Evolutionary conservation across 2,797 vertebrate species (phyloP).

Genomic region (Capromys pilorides): DNA sequence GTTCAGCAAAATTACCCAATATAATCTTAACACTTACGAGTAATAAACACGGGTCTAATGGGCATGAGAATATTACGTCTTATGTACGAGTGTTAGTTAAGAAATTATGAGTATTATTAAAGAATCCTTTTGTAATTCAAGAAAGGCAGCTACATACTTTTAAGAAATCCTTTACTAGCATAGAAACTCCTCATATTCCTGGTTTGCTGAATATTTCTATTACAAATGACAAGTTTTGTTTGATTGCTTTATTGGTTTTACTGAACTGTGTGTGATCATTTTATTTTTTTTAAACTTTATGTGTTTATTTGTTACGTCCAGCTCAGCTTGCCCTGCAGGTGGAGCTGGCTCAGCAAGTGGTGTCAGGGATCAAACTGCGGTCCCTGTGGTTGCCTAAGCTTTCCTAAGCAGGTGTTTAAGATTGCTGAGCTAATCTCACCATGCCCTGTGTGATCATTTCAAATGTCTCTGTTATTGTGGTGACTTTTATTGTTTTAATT

Average conservation of each 20-base stretch:
- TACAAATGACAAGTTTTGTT: neutral
- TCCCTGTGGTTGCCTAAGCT: too few species aligned
- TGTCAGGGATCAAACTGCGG: too few species aligned
- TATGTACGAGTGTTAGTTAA: neutral
- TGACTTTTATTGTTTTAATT: neutral
- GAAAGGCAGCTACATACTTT: neutral
- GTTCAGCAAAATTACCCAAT: too few species aligned
- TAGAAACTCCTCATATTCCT: neutral
- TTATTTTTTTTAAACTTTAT: too few species aligned
- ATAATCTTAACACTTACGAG: neutral
- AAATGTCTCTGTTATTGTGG: neutral
- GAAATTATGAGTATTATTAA: neutral
- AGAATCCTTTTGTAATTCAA: neutral
- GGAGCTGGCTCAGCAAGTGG: too few species aligned
- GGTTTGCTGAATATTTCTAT: neutral
- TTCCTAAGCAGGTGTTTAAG: too few species aligned
- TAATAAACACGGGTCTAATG: neutral
- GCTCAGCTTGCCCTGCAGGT: too few species aligned
- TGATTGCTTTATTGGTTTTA: neutral
- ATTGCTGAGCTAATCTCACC: too few species aligned
- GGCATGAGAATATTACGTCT: neutral
- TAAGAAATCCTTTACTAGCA: neutral
- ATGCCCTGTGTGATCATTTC: neutral
- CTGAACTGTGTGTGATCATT: too few species aligned
- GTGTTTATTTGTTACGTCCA: too few species aligned